Percentiles rank a stretch among this genome's conserved stretches.
phyloP scores from a whole-genome alignment of 2,113 vertebrate species.

The Tragelaphus buxtoni region DNA sequence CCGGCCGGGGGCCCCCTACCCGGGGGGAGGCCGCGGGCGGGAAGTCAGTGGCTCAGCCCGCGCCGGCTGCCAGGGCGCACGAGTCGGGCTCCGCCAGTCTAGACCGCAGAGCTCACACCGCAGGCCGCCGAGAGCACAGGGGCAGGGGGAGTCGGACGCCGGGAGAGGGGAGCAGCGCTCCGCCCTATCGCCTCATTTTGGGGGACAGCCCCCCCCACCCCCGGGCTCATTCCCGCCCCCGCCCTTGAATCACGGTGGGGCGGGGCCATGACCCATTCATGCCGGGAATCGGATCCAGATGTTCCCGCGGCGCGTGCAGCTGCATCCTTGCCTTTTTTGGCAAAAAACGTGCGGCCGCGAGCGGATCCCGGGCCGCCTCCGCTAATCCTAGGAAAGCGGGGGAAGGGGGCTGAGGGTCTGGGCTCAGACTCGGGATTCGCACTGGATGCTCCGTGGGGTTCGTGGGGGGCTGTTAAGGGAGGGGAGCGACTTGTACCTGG shows the following conservation, averaged over 20 bases:
- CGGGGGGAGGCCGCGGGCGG: background rate
- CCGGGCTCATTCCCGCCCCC: conserved; percentile 75
- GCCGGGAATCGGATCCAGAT: conserved; percentile 96
- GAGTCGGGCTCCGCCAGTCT: background rate
- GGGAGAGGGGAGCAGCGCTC: background rate
- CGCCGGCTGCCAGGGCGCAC: background rate
- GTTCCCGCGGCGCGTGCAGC: conserved; percentile 84
- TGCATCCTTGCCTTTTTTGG: conserved; percentile 99
- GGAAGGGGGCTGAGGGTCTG: conserved; percentile 45
- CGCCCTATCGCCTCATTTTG: conserved; percentile 65
- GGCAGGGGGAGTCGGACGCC: background rate
- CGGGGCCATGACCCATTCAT: conserved; percentile 88
- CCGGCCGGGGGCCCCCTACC: background rate
- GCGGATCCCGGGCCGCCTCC: conserved; percentile 40
- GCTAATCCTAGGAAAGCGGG: conserved; percentile 19
- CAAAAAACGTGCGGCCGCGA: conserved; percentile 88
- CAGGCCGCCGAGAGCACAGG: background rate
- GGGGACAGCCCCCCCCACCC: conserved; percentile 41
- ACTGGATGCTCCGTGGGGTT: background rate
- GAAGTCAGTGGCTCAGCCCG: background rate
- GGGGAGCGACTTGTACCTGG: background rate
- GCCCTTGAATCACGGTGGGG: conserved; percentile 62
- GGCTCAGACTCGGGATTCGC: background rate
- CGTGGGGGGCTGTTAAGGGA: background rate
- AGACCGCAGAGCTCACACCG: background rate